Evolutionary conservation across 2,797 vertebrate species (phyloP).

Genomic region (Gymnothorax javanicus): DNA sequence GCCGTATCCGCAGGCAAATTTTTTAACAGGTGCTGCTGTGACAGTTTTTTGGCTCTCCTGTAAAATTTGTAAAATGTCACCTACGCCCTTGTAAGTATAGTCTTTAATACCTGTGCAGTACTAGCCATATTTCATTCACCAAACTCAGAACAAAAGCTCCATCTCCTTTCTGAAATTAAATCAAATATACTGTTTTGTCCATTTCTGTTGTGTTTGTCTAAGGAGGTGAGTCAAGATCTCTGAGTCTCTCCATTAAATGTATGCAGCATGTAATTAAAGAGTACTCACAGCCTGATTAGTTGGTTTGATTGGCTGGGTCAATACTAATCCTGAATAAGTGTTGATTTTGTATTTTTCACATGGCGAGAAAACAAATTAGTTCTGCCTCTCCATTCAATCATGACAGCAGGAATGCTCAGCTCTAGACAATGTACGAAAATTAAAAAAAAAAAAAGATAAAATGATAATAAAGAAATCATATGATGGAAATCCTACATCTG

Average conservation of each 20-base stretch:
- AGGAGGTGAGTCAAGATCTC: conserved; percentile 17
- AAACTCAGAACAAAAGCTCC: background rate
- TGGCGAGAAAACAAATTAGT: background rate
- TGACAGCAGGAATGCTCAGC: background rate
- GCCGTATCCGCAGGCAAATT: too few species aligned
- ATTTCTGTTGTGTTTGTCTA: background rate
- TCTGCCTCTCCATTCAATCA: background rate
- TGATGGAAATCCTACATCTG: background rate
- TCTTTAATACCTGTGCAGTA: too few species aligned
- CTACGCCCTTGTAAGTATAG: too few species aligned
- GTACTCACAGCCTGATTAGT: conserved; percentile 3
- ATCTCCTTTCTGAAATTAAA: background rate
- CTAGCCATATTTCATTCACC: background rate
- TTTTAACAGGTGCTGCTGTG: too few species aligned
- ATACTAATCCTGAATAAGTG: conserved; percentile 9
- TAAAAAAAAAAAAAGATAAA: background rate
- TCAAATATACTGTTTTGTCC: background rate
- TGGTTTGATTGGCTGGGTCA: background rate
- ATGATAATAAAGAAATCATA: background rate
- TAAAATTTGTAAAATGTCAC: too few species aligned
- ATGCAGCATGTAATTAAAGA: conserved; percentile 27
- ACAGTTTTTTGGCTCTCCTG: too few species aligned
- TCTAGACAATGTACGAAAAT: background rate
- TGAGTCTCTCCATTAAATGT: conserved; percentile 11
- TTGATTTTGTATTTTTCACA: background rate